A percentile compares a stretch with the other conserved stretches of the same genome.
Conservation (phyloP, 2,888 invertebrate species). For the Lithophane leautieri region DNA sequence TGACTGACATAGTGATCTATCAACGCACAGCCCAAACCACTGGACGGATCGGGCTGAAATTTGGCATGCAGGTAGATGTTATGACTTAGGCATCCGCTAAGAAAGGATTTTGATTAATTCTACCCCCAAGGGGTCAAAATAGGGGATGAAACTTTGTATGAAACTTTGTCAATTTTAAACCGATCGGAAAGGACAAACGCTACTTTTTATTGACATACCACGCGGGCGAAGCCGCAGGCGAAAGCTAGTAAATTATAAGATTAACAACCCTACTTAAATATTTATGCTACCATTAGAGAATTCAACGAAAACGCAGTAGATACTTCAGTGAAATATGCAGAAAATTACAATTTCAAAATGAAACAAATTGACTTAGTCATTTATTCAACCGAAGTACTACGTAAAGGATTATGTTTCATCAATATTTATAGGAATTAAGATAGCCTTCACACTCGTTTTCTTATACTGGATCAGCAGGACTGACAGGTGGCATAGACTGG, state of each 20-base stretch:
- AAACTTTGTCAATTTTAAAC: no score
- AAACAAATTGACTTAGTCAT: constrained; percentile 38
- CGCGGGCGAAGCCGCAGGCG: no score
- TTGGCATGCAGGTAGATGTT: no score
- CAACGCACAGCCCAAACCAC: no score
- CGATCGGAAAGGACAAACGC: no score
- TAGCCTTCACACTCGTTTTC: constrained; percentile 24
- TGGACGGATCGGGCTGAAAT: no score
- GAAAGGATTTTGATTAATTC: no score
- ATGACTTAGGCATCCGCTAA: no score
- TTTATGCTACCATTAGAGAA: background rate
- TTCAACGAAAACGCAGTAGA: constrained; percentile 29
- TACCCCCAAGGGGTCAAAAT: no score
- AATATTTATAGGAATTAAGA: constrained; percentile 43
- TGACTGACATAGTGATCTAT: no score
- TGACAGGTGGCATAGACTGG: background rate
- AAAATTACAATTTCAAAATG: constrained; percentile 43
- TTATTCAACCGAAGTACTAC: constrained; percentile 19
- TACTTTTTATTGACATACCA: no score
- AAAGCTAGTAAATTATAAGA: background rate
- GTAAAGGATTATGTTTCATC: constrained; percentile 24
- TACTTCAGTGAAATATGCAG: constrained; percentile 18
- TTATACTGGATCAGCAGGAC: constrained; percentile 12
- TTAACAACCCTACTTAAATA: background rate
- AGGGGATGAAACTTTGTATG: no score